Percentiles rank a stretch among this genome's conserved stretches.
Conservation (phyloP, 1,140 invertebrate species). For the Aphelenchoides avenae region DNA sequence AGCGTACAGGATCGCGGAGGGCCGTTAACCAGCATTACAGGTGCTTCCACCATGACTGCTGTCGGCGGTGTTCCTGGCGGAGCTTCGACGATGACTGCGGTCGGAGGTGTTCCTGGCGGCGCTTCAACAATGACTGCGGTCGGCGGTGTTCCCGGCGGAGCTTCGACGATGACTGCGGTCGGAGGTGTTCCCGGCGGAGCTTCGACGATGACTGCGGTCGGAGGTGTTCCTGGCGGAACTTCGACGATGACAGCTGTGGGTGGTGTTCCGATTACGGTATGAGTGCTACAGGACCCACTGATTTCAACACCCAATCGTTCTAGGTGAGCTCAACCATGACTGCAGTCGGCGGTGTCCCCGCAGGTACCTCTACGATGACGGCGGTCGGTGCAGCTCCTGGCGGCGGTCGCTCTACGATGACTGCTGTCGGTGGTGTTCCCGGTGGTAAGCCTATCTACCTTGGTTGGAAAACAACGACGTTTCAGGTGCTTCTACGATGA, state of each 20-base stretch:
- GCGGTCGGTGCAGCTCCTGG: no score
- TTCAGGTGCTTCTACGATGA: no score
- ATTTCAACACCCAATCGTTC: no score
- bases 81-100: neutral
- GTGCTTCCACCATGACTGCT: neutral
- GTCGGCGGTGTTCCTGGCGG: neutral
- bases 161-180: conserved; percentile 19
- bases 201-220: conserved; percentile 15
- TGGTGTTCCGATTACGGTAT: neutral
- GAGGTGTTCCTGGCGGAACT: conserved; percentile 5
- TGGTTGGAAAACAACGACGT: no score
- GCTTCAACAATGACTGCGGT: conserved; percentile 14
- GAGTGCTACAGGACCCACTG: no score
- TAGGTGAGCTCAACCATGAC: no score
- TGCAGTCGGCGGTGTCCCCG: no score
- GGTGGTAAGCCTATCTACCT: no score
- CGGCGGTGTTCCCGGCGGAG: neutral
- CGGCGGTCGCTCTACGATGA: no score
- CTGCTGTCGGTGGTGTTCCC: no score
- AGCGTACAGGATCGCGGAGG: neutral
- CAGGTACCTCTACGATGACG: no score
- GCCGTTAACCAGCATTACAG: neutral
- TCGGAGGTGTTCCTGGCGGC: neutral
- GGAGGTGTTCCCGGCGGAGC: conserved; percentile 7
- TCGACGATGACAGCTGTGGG: conserved; percentile 7